Conservation (phyloP, 1,140 invertebrate genomes). For the Hesperophylax magnus region DNA sequence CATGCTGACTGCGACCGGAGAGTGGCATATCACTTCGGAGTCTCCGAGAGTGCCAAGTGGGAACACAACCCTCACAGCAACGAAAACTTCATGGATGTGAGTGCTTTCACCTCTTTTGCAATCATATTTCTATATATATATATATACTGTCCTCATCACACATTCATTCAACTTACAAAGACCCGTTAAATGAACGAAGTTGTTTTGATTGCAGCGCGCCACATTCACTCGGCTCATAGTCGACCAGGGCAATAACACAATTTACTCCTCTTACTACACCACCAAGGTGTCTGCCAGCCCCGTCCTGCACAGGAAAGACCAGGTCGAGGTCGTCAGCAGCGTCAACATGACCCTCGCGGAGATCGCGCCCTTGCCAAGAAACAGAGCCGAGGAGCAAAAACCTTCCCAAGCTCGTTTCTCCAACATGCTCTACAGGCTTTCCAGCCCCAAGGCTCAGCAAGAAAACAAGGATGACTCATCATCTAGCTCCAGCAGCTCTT, state of each 20-base stretch:
- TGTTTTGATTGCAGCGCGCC: slow-evolving; percentile 62
- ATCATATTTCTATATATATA: no score
- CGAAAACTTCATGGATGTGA: slow-evolving; percentile 69
- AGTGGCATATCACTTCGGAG: slow-evolving; percentile 74
- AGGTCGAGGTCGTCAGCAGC: slow-evolving; percentile 73
- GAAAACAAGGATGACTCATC: not conserved
- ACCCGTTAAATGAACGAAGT: not conserved
- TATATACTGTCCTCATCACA: no score
- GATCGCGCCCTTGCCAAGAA: slow-evolving; percentile 58
- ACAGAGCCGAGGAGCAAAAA: slow-evolving; percentile 70
- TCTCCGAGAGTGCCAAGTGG: slow-evolving; percentile 68
- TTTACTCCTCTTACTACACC: slow-evolving; percentile 75
- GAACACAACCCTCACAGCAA: slow-evolving; percentile 71
- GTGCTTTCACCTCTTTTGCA: slow-evolving; percentile 1
- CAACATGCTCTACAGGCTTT: slow-evolving; percentile 71
- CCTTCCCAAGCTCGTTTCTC: slow-evolving; percentile 60
- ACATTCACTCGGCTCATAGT: slow-evolving; percentile 72
- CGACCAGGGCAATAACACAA: slow-evolving; percentile 70
- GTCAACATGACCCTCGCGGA: slow-evolving; percentile 72
- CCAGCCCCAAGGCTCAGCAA: not conserved
- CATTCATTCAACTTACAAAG: not conserved
- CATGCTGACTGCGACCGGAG: slow-evolving; percentile 75
- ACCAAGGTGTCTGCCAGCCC: slow-evolving; percentile 73
- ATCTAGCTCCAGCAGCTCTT: slow-evolving; percentile 34
- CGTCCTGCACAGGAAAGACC: slow-evolving; percentile 70